phyloP scores from a whole-genome alignment of 2,797 vertebrate genomes.

The Acipenser ruthenus region DNA sequence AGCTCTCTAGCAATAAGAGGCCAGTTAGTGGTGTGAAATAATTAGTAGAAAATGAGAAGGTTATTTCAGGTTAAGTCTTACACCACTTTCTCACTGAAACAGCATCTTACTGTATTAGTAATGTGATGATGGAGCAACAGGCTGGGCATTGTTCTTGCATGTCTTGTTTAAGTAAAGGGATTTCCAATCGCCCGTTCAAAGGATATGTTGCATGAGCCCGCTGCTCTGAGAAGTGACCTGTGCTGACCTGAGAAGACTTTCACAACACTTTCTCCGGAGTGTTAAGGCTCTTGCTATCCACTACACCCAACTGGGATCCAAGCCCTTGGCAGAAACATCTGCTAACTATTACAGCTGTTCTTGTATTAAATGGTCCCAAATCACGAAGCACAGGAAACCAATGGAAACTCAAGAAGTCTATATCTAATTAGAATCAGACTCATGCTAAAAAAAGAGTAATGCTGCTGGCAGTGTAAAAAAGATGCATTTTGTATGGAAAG shows the following conservation, averaged over 20 bases:
- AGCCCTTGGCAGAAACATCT: too few relatives aligned
- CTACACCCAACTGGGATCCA: neutral
- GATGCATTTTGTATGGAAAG: too few relatives aligned
- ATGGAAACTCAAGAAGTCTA: too few relatives aligned
- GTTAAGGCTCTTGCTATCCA: neutral
- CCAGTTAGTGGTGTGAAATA: too few relatives aligned
- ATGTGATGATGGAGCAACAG: neutral
- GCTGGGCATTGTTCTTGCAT: conserved; percentile 4
- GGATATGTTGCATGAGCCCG: neutral
- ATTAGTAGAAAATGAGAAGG: too few relatives aligned
- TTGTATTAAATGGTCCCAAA: too few relatives aligned
- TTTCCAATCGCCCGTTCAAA: neutral
- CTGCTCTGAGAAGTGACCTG: conserved; percentile 4
- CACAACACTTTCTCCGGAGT: neutral
- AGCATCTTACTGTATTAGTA: neutral
- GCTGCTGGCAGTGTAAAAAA: too few relatives aligned
- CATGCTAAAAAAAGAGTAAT: too few relatives aligned
- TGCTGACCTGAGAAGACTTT: neutral
- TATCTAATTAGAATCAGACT: too few relatives aligned
- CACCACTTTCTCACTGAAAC: neutral
- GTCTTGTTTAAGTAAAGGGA: conserved; percentile 8
- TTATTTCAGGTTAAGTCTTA: conserved; percentile 1
- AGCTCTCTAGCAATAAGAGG: too few relatives aligned
- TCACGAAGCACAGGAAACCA: too few relatives aligned
- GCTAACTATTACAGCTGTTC: too few relatives aligned